A percentile compares a stretch with the other conserved stretches of the same genome.
Evolutionary conservation across 2,797 vertebrate species (phyloP).

Genomic region (Anguilla anguilla): DNA sequence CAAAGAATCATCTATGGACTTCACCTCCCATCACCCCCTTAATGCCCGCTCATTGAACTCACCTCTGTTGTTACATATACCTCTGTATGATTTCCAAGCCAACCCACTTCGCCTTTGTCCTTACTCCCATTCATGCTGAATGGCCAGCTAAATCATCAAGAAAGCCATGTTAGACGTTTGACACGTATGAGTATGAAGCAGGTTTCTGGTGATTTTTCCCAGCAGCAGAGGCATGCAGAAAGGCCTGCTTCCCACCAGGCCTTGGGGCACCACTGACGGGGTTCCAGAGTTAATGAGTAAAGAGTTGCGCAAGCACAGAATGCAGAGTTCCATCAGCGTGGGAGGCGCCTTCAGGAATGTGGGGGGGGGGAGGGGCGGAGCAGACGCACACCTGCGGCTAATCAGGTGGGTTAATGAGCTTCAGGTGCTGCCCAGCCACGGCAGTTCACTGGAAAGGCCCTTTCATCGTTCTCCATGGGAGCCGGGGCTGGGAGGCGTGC

Average conservation of each 20-base stretch:
- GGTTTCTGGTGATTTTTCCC: not conserved
- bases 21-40: not conserved
- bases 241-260: not conserved
- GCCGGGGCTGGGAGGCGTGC: not conserved
- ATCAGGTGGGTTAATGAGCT: not conserved
- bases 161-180: not conserved
- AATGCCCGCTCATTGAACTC: not conserved
- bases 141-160: not conserved
- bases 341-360: not conserved
- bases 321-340: not conserved
- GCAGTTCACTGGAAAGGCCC: not conserved
- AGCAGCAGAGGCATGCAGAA: not conserved
- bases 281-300: conserved; percentile 27
- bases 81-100: not conserved
- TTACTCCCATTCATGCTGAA: not conserved
- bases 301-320: not conserved
- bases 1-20: not conserved
- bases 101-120: not conserved
- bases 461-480: not conserved
- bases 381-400: conserved; percentile 23
- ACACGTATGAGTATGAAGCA: not conserved
- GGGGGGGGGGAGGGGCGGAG: not conserved
- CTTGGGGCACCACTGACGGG: not conserved
- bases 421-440: not conserved
- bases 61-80: not conserved